Conservation (phyloP, 2,113 vertebrate genomes). For the Hydropotes inermis region DNA sequence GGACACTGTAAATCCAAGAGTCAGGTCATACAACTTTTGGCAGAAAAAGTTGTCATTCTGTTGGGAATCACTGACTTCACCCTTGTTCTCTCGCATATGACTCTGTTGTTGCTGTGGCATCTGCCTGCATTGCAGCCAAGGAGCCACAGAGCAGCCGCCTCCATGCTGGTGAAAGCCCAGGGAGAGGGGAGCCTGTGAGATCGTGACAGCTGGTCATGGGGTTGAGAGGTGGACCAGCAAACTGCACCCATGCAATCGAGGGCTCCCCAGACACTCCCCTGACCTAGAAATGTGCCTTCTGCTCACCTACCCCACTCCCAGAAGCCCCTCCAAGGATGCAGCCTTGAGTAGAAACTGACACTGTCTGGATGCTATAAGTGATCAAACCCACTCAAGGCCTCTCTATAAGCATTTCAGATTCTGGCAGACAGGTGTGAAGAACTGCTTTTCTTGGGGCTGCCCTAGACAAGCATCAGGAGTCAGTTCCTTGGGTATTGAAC, state of each 20-base stretch:
- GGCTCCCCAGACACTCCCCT: fast-evolving
- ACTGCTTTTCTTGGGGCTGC: not conserved
- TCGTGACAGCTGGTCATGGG: fast-evolving
- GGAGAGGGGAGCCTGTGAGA: not conserved
- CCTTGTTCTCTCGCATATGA: not conserved
- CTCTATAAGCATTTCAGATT: not conserved
- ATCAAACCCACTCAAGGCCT: not conserved
- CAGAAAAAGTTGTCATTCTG: not conserved
- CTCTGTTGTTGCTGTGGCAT: not conserved
- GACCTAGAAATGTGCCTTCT: not conserved
- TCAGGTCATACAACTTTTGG: not conserved
- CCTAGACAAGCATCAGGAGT: too few relatives aligned
- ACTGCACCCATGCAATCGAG: too few relatives aligned
- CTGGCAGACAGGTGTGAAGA: not conserved
- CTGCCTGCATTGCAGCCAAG: not conserved
- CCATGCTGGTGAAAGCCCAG: too few relatives aligned
- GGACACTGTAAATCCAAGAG: not conserved
- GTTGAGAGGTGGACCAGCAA: not conserved
- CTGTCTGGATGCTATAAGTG: fast-evolving
- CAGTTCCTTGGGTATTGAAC: not conserved
- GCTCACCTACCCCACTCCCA: not conserved
- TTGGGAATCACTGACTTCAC: not conserved
- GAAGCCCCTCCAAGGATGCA: not conserved
- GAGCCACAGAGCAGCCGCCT: not conserved
- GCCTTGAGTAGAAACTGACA: not conserved